These are phyloP conservation scores for Drosophila atripex DNA, from an alignment of 2,888 invertebrate genomes.

Conservation along the genomic window DNA sequence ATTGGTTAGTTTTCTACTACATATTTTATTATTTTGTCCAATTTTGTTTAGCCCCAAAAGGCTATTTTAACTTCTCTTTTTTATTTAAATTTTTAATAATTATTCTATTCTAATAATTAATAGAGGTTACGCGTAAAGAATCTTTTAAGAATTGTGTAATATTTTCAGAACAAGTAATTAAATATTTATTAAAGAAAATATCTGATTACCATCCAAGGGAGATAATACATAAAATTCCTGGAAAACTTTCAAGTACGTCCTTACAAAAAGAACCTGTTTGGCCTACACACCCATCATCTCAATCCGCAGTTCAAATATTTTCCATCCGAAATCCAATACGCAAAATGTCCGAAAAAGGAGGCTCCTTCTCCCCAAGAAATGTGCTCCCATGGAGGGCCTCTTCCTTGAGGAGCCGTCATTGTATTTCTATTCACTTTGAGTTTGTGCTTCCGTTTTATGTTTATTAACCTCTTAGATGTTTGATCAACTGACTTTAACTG, in stretches of 20 bases:
- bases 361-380: background rate
- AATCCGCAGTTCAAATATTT: background rate
- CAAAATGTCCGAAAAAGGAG: background rate
- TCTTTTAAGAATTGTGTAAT: too few relatives aligned
- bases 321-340: background rate
- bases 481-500: constrained; percentile 30
- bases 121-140: too few relatives aligned
- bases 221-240: background rate
- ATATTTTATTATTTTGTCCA: too few relatives aligned
- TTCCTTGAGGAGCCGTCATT: constrained; percentile 5
- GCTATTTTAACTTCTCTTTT: too few relatives aligned
- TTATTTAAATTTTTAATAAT: too few relatives aligned
- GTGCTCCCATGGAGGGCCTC: constrained; percentile 2
- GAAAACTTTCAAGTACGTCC: background rate
- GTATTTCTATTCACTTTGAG: constrained; percentile 21
- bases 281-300: background rate
- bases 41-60: too few relatives aligned
- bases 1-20: too few relatives aligned
- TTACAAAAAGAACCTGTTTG: background rate
- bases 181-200: background rate
- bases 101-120: too few relatives aligned
- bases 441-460: constrained; percentile 44
- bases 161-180: background rate
- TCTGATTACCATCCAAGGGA: background rate
- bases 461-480: constrained; percentile 34